phyloP scores from a whole-genome alignment of 2,797 vertebrate genomes.

The Pseudomugil gertrudae region DNA sequence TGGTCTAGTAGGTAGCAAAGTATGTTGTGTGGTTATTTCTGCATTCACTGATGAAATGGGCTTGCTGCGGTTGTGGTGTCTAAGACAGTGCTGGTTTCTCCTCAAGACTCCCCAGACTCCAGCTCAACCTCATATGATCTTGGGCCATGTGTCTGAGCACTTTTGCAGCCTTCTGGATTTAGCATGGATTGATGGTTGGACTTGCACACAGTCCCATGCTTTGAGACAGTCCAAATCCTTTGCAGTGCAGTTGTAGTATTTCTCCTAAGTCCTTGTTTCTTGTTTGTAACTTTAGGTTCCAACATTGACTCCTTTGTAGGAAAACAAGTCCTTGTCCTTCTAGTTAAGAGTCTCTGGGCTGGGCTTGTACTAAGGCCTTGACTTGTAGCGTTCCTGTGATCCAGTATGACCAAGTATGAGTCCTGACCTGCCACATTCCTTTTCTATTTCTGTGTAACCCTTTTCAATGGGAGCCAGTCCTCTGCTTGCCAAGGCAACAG shows the following conservation, averaged over 20 bases:
- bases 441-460: constrained; percentile 2
- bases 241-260: constrained; percentile 4
- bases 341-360: not conserved
- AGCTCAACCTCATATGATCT: not conserved
- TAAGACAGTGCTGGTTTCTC: not conserved
- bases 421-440: not conserved
- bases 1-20: too few species aligned
- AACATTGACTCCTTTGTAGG: not conserved
- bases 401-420: not conserved
- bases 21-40: too few species aligned
- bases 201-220: not conserved
- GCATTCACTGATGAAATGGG: not conserved
- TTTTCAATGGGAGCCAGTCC: not conserved
- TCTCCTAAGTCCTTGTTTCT: not conserved
- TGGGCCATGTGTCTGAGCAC: not conserved
- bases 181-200: too few species aligned
- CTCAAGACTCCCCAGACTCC: not conserved
- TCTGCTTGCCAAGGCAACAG: constrained; percentile 24
- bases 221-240: not conserved
- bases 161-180: not conserved
- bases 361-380: not conserved
- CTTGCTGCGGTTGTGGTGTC: not conserved
- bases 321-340: not conserved
- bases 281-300: not conserved
- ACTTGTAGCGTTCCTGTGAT: not conserved